Percentiles rank a stretch among this genome's conserved stretches.
Evolutionary conservation across 2,113 vertebrate genomes (phyloP).

Genomic region (Laticauda laticaudata): DNA sequence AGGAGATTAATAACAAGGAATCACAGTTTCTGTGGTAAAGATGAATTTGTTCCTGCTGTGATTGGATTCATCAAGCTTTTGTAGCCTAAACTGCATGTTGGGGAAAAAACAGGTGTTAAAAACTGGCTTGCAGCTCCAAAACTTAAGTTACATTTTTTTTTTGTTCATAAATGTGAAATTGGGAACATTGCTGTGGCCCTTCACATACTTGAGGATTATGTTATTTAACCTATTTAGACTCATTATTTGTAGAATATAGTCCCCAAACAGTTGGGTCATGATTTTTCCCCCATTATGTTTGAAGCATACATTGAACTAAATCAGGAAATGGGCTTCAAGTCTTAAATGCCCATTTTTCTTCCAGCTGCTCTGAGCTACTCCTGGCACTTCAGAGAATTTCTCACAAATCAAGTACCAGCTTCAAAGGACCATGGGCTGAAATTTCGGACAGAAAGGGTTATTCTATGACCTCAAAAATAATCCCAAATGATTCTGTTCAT

Average conservation of each 20-base stretch:
- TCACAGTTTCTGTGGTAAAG: background rate
- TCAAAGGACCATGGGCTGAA: background rate
- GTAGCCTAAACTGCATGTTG: background rate
- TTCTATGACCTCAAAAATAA: background rate
- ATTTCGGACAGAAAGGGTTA: background rate
- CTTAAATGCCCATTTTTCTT: background rate
- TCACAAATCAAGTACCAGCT: background rate
- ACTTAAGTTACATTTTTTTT: background rate
- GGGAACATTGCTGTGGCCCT: background rate
- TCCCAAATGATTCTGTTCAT: background rate
- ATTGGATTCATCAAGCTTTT: background rate
- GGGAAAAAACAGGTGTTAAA: background rate
- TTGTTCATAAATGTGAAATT: background rate
- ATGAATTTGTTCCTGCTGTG: background rate
- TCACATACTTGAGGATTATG: background rate
- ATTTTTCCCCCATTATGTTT: background rate
- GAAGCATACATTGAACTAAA: background rate
- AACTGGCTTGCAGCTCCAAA: background rate
- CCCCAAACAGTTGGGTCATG: background rate
- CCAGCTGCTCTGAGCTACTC: background rate
- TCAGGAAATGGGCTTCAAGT: background rate
- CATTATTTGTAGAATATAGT: background rate
- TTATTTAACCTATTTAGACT: background rate
- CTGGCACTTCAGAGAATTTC: background rate
- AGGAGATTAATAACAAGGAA: background rate